Evolutionary conservation across 2,797 vertebrate species (phyloP).

Genomic region (Manis pentadactyla): DNA sequence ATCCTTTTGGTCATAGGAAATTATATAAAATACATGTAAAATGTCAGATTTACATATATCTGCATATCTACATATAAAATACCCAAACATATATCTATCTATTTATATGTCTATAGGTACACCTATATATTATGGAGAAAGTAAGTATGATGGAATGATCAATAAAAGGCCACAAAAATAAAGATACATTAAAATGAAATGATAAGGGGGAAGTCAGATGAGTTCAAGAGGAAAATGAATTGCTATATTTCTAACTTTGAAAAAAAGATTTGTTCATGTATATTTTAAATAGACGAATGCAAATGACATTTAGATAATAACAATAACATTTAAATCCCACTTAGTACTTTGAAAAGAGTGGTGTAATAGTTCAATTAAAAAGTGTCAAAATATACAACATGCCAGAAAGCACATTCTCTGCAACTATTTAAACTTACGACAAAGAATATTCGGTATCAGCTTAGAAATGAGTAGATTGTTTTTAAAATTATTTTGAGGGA

Average conservation of each 20-base stretch:
- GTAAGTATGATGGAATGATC: not conserved
- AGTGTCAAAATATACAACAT: not conserved
- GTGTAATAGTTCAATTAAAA: not conserved
- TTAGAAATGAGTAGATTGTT: not conserved
- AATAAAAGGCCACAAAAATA: not conserved
- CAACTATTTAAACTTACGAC: not conserved
- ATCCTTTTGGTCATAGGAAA: not conserved
- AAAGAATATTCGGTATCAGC: not conserved
- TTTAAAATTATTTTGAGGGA: not conserved
- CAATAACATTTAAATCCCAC: not conserved
- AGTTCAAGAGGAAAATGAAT: not conserved
- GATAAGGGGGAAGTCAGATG: not conserved
- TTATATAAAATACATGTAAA: not conserved
- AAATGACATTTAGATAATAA: too few relatives aligned
- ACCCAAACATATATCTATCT: not conserved
- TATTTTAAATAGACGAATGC: not conserved
- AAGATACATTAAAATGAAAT: conserved; percentile 12
- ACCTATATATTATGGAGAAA: not conserved
- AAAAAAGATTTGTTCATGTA: not conserved
- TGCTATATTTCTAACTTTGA: not conserved
- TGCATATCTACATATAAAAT: not conserved
- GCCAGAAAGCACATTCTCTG: not conserved
- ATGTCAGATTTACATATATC: not conserved
- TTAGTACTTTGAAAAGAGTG: not conserved
- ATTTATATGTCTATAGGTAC: not conserved